Base-by-base conservation (phyloP, 2,797 vertebrate species). In the Sebastes dallii region DNA sequence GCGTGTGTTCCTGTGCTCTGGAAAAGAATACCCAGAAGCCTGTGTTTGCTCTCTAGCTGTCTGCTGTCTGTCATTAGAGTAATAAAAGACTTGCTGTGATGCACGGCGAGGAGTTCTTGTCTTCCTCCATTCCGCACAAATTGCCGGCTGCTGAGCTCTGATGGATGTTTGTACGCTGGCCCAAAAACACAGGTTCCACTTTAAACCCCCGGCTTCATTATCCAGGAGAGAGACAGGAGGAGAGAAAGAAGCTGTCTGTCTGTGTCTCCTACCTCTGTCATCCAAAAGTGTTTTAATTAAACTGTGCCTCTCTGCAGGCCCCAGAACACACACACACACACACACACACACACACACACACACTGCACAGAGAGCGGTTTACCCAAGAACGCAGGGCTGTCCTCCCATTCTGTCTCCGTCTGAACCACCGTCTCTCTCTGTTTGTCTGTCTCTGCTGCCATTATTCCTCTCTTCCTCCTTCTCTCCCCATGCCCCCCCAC, bases 41-140 rank as follows among this genome's bases (percentile, higher is more conserved):
- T 79, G 83, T 91, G 91, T 92, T 92, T 93, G 87, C 88, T 90
- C 85, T 91, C 82, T 69, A 73, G 81, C 88, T 86, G 91, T 90
- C 91, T 94, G 91, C 91, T 91, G 90, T 92, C 94, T 95, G 88
- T 95, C 95, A 96, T 96, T 96, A 95, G 86, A 80, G 91, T 95
- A 95, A 96, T 96, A 96, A 95, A 96, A 96, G 94, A 94, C 94
- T 94, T 91, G 92, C 90, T 92, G 90, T 84, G 92, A 91, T 90
- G 91, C 88, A 84, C 89, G 82, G 90, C 81, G 72, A 95, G 93
- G 92, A 94, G 91, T 93, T 94, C 90, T 92, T 92, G 81, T 95
- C 92, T 94, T 90, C 86, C 89, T 91, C 91, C 93, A 94, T 96
- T 95, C 94, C 81, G 73, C 91, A 82, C 90, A 96, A 96, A 96